phyloP scores from a whole-genome alignment of 1,140 invertebrate species.

The Augochlora pura region DNA sequence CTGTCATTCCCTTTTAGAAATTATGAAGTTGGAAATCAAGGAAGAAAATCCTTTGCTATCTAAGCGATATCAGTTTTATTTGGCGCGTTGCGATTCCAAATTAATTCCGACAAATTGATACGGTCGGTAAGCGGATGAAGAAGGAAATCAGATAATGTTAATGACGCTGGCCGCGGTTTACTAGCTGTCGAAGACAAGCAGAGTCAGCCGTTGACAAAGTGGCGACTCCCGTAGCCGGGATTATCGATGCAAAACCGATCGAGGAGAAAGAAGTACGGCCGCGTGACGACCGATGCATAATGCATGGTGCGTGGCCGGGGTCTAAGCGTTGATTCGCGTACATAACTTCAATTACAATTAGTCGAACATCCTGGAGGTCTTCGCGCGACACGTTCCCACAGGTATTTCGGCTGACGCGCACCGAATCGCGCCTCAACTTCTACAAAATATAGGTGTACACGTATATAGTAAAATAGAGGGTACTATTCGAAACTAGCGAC shows the following conservation, averaged over 20 bases:
- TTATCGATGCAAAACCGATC: constrained; percentile 37
- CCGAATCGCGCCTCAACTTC: background rate
- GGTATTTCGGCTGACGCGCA: constrained; percentile 38
- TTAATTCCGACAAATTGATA: no score
- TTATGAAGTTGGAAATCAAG: no score
- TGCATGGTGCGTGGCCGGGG: constrained; percentile 8
- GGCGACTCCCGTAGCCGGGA: background rate
- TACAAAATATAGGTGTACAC: background rate
- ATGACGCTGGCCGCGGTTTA: no score
- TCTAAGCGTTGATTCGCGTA: constrained; percentile 43
- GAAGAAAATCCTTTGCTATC: no score
- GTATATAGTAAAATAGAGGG: no score
- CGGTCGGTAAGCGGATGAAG: no score
- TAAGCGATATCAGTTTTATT: no score
- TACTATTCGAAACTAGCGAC: background rate
- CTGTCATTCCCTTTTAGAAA: no score
- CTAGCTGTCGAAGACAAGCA: no score
- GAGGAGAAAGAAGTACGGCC: constrained; percentile 11
- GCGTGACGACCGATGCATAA: constrained; percentile 27
- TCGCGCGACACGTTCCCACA: constrained; percentile 33
- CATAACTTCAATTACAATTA: constrained; percentile 49
- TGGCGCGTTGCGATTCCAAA: no score
- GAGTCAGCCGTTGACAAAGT: background rate
- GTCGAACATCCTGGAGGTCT: constrained; percentile 46
- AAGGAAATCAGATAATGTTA: no score